These are phyloP conservation scores for Idaea dimidiata DNA, from an alignment of 2,888 invertebrate genomes.

Conservation along the genomic window DNA sequence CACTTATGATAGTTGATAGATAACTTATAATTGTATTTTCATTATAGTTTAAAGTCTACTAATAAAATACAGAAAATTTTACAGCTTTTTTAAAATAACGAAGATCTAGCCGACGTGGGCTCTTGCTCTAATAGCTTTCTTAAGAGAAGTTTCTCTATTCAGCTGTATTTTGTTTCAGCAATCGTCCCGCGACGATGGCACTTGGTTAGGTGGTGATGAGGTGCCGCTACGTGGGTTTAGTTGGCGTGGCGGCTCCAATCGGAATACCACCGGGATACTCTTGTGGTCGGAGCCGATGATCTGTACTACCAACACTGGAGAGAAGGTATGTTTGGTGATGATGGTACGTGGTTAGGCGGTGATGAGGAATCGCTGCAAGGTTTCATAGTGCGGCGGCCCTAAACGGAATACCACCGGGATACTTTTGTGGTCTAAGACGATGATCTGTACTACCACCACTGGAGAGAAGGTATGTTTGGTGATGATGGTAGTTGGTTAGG, in stretches of 20 bases:
- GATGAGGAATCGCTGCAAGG: constrained; percentile 63
- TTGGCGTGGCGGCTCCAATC: constrained; percentile 93
- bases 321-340: constrained; percentile 4
- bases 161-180: constrained; percentile 41
- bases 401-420: constrained; percentile 91
- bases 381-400: constrained; percentile 94
- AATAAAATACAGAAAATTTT: too few species aligned
- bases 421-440: constrained; percentile 90
- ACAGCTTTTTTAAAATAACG: too few species aligned
- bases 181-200: constrained; percentile 14
- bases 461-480: constrained; percentile 11
- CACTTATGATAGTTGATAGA: too few species aligned
- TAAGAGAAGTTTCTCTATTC: not conserved
- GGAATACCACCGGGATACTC: constrained; percentile 95
- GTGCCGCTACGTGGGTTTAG: constrained; percentile 82
- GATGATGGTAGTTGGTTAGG: constrained; percentile 19
- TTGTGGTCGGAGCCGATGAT: constrained; percentile 93
- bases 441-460: constrained; percentile 66
- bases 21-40: too few species aligned
- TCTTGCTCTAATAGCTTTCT: too few species aligned
- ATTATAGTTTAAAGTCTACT: too few species aligned
- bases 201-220: constrained; percentile 16
- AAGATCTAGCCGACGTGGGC: too few species aligned
- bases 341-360: constrained; percentile 19
- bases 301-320: constrained; percentile 70